A percentile compares a stretch with the other conserved stretches of the same genome.
Conservation (phyloP, 2,888 invertebrate species). For the Harpalus rubripes region DNA sequence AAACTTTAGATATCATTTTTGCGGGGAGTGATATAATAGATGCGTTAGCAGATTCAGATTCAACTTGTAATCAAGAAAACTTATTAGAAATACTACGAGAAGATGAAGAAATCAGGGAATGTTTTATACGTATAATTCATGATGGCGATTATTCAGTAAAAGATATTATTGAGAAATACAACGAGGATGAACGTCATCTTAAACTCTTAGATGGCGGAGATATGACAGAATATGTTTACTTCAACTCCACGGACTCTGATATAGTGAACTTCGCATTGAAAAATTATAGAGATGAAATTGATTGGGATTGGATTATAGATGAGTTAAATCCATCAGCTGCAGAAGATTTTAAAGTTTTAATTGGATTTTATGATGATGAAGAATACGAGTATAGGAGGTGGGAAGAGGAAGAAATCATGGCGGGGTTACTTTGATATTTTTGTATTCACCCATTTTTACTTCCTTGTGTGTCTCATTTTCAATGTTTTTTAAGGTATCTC, state of each 20-base stretch:
- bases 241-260: background rate
- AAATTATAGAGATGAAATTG: background rate
- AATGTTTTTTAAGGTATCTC: too few species aligned
- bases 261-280: background rate
- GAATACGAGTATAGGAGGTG: too few species aligned
- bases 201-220: background rate
- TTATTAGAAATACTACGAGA: slow-evolving; percentile 12
- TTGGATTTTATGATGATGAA: background rate
- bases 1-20: background rate
- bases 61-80: background rate
- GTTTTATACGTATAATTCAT: background rate
- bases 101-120: background rate
- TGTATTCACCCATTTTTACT: too few species aligned
- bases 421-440: too few species aligned
- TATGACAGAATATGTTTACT: background rate
- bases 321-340: background rate
- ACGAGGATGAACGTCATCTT: background rate
- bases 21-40: background rate
- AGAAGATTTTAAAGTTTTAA: background rate
- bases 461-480: too few species aligned
- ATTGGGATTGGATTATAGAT: background rate
- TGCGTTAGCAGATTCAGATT: background rate
- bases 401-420: too few species aligned
- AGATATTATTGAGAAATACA: slow-evolving; percentile 8
- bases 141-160: background rate